phyloP scores from a whole-genome alignment of 2,888 invertebrate species.

The Agonopterix alstromeriana region DNA sequence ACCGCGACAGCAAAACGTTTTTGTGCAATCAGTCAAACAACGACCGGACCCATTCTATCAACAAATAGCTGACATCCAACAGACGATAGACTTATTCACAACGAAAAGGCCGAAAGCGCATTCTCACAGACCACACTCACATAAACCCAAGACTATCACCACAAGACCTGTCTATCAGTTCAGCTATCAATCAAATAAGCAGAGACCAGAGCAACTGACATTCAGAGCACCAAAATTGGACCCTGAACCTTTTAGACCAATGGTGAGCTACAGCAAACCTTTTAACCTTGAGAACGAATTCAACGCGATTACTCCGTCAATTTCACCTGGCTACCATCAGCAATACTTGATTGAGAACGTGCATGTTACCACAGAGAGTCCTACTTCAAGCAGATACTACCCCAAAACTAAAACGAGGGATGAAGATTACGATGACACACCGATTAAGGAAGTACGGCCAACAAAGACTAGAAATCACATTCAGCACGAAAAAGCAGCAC shows the following conservation, averaged over 20 bases:
- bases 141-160: constrained; percentile 69
- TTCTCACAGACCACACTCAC: constrained; percentile 47
- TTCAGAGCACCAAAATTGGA: constrained; percentile 74
- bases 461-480: constrained; percentile 51
- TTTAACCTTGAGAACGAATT: constrained; percentile 63
- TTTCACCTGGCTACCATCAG: constrained; percentile 54
- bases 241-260: constrained; percentile 79
- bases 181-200: constrained; percentile 79
- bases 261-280: constrained; percentile 77
- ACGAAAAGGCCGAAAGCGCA: constrained; percentile 74
- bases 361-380: constrained; percentile 69
- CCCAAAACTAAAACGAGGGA: constrained; percentile 63
- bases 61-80: constrained; percentile 80
- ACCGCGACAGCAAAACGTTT: constrained; percentile 52
- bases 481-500: constrained; percentile 49
- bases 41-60: constrained; percentile 77
- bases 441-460: constrained; percentile 40
- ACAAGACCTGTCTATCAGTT: constrained; percentile 82
- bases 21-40: constrained; percentile 54
- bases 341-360: constrained; percentile 66
- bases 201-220: constrained; percentile 58
- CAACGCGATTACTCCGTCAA: constrained; percentile 57
- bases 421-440: constrained; percentile 61
- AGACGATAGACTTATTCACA: constrained; percentile 80
- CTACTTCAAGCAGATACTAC: constrained; percentile 68